A percentile compares a stretch with the other conserved stretches of the same genome.
phyloP scores from a whole-genome alignment of 2,113 vertebrate genomes.

The Psittacula cyanocephala region DNA sequence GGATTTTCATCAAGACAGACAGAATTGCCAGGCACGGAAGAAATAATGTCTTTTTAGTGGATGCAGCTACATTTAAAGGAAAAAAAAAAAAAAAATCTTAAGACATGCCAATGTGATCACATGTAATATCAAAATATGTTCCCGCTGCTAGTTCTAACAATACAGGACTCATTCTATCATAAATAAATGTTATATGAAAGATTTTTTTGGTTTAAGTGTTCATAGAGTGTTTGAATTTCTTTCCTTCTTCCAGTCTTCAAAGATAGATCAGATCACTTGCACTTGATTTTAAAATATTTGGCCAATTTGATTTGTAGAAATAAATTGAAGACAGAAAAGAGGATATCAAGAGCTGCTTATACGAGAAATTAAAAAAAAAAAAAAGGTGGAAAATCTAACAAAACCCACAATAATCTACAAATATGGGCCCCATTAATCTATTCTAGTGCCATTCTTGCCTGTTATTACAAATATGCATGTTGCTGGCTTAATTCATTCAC shows the following conservation, averaged over 20 bases:
- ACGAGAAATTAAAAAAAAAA: background rate
- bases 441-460: background rate
- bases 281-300: background rate
- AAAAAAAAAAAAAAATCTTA: background rate
- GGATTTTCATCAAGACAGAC: background rate
- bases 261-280: background rate
- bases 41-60: background rate
- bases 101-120: background rate
- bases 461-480: background rate
- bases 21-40: background rate
- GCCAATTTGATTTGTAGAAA: background rate
- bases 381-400: background rate
- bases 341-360: background rate
- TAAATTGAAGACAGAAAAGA: background rate
- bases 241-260: background rate
- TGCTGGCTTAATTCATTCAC: background rate
- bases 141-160: background rate
- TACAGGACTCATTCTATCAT: background rate
- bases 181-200: background rate
- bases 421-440: background rate
- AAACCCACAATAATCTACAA: background rate
- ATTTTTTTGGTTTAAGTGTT: background rate
- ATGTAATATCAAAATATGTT: background rate
- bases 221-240: background rate
- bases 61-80: background rate